Evolutionary conservation across 2,113 vertebrate genomes (phyloP), one percentile per base, ranked within the genome.

Genomic region (Muntiacus muntjak): DNA sequence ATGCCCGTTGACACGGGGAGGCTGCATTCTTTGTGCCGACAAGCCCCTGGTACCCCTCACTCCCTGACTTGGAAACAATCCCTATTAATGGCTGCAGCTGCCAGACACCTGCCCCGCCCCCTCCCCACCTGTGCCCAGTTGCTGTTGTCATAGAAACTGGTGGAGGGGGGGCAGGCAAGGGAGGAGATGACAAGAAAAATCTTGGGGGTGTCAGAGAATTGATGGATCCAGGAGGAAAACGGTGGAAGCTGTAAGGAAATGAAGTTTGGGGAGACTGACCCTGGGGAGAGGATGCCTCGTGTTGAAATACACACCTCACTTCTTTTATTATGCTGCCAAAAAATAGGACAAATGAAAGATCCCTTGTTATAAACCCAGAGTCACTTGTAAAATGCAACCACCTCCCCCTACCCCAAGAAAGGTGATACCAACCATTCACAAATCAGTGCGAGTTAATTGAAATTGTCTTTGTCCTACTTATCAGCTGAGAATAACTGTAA

Each of bases 281-380:
- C n/a, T 78, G n/a, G 0, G 5, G 64, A 95, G 71, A 92, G 14
- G 45, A 54, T 14, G 8, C 23, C 33, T 71, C 23, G 33, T 92
- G 50, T 40, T 50, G 57, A 30, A 76, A 60, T 5, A 74, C 17
- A 62, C 13, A 13, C 26, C 33, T 62, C 15, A 16, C 11, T 93
- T 94, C 8, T 74, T 93, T 62, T 21, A 64, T 26, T 14, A 79
- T 33, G 14, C 33, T 2, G 16, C 36, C 26, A 13, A 79, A 36
- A 97, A 82, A 78, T n/a, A 83, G n/a, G 82, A 79, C 79, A 81
- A 60, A 91, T 87, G 33, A 54, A 71, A 97, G 79, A 54, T 58
- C 55, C 36, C 54, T 92, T 90, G 36, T 28, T 43, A 40, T 52
- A 96, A 86, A 62, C 17, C 26, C 5, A 50, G 17, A 74, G 64